phyloP scores from a whole-genome alignment of 2,113 vertebrate genomes.

The Tricholaema leucomelas region DNA sequence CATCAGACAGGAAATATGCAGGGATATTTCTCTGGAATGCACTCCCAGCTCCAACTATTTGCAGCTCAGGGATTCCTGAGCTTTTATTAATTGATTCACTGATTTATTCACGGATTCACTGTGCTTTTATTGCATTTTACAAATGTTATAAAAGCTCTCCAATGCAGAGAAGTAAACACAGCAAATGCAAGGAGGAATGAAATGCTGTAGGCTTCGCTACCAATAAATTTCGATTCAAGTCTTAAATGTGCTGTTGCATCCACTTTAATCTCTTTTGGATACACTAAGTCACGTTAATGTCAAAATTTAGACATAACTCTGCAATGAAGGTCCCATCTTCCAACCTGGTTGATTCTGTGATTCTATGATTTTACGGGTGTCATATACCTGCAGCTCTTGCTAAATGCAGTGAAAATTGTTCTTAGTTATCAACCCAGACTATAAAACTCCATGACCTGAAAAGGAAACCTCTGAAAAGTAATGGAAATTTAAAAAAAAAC shows the following conservation, averaged over 20 bases:
- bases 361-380: not conserved
- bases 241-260: not conserved
- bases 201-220: not conserved
- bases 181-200: not conserved
- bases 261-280: not conserved
- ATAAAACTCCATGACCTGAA: not conserved
- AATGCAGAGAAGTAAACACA: not conserved
- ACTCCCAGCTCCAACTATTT: not conserved
- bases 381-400: not conserved
- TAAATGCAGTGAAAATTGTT: not conserved
- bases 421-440: not conserved
- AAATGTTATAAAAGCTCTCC: not conserved
- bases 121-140: not conserved
- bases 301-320: not conserved
- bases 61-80: not conserved
- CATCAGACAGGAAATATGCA: conserved; percentile 2
- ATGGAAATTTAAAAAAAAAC: not conserved
- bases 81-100: no score
- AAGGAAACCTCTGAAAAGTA: not conserved
- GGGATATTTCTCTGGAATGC: conserved; percentile 23
- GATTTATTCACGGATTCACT: not conserved
- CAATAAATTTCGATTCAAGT: not conserved
- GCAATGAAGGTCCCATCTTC: not conserved
- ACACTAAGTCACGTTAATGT: not conserved
- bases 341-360: no score